Conservation (phyloP, 2,888 invertebrate species). For the Dichetophora obliterata region DNA sequence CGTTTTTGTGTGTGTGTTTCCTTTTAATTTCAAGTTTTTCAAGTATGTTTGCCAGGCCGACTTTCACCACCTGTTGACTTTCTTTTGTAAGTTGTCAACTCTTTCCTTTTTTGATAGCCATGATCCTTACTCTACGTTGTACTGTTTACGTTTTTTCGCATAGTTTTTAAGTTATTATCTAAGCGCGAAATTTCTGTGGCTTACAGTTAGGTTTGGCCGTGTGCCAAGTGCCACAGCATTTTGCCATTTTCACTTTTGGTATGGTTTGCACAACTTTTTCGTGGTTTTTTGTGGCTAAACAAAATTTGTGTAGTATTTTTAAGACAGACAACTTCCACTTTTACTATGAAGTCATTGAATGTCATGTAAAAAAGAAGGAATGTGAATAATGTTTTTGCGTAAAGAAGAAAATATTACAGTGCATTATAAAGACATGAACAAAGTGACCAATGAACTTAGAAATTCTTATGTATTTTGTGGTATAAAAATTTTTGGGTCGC, state of each 20-base stretch:
- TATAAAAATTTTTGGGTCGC: too few species aligned
- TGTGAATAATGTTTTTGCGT: too few species aligned
- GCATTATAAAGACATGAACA: too few species aligned
- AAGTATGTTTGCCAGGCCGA: background rate
- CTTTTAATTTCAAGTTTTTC: background rate
- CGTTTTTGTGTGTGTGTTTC: background rate
- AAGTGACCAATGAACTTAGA: too few species aligned
- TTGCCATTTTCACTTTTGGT: background rate
- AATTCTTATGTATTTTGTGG: too few species aligned
- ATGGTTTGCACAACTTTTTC: background rate
- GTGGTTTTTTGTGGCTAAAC: background rate
- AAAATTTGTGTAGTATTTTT: too few species aligned
- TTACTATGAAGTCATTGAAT: too few species aligned
- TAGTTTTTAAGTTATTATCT: conserved; percentile 31
- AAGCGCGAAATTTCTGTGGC: background rate
- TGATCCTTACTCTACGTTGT: too few species aligned
- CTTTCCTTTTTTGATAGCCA: background rate
- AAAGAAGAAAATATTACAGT: too few species aligned
- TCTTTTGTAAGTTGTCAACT: background rate
- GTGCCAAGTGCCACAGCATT: conserved; percentile 27
- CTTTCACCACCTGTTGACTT: conserved; percentile 6
- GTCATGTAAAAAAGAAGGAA: too few species aligned
- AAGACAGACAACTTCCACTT: too few species aligned
- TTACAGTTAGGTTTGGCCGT: conserved; percentile 28
- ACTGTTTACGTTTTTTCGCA: conserved; percentile 11